phyloP scores from a whole-genome alignment of 2,797 vertebrate genomes.

The Acropternis orthonyx region DNA sequence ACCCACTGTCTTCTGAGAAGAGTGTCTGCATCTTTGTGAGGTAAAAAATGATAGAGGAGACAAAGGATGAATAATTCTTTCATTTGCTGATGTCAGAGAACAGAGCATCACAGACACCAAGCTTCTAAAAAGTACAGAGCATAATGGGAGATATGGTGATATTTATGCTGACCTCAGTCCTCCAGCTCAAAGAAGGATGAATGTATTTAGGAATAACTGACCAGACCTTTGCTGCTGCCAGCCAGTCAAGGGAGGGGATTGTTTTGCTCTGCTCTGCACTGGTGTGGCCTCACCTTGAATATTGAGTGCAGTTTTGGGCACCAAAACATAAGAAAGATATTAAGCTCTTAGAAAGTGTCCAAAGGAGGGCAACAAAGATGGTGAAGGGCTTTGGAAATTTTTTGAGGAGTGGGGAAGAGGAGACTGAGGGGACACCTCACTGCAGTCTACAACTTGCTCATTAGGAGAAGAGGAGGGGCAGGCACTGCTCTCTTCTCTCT shows the following conservation, averaged over 20 bases:
- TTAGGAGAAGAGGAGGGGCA: not conserved
- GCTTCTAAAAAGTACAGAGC: not conserved
- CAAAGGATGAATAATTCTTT: not conserved
- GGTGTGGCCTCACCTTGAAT: not conserved
- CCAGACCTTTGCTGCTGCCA: not conserved
- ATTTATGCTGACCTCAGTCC: not conserved
- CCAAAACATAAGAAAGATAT: not conserved
- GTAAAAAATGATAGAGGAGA: not conserved
- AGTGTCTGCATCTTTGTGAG: not conserved
- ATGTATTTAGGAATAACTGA: not conserved
- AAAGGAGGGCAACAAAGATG: not conserved
- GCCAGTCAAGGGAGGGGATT: no score
- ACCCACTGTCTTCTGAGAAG: not conserved
- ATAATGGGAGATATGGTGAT: not conserved
- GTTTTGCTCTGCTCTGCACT: not conserved
- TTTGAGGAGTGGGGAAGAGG: not conserved
- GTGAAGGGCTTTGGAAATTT: not conserved
- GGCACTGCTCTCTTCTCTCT: not conserved
- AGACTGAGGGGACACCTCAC: not conserved
- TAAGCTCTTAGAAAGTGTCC: not conserved
- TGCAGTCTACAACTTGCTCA: not conserved
- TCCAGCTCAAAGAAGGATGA: not conserved
- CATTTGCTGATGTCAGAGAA: not conserved
- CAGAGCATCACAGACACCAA: not conserved
- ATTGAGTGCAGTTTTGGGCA: not conserved